Evolutionary conservation across 2,888 invertebrate genomes (phyloP), one percentile per base, ranked within the genome.

Genomic region (Disparrhopalites patrizii): DNA sequence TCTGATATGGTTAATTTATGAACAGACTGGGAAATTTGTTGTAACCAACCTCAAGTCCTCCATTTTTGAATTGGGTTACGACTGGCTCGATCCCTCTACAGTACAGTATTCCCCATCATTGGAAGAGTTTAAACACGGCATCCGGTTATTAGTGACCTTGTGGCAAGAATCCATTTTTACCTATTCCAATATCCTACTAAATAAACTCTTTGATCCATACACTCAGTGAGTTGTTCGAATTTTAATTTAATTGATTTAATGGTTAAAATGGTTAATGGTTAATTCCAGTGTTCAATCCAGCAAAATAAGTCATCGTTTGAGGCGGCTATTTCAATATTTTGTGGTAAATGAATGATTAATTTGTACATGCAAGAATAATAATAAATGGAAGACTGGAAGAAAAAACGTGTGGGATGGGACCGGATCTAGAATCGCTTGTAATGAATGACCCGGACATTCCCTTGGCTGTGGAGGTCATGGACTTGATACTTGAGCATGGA

Each of bases 361-460:
- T n/a, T n/a, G n/a, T n/a, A n/a, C n/a, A n/a, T n/a, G n/a, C n/a
- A n/a, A 88, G 89, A 66, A 93, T 93, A 0, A 85, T 88, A 20
- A 88, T 93, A 69, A 91, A 92, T 83, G 89, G 87, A 20, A 88
- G 90, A 76, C 85, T 86, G 76, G 89, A 91, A 73, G 87, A 89
- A 50, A 85, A 89, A 77, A 85, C 88, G 0, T 87, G 88, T 63
- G 89, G 89, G 1, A 82, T 83, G 30, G 85, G 91, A 0, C 91
- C 92, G 0, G 85, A 86, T 68, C 80, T 93, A 31, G 81, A 83
- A 47, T 86, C 85, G 74, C 83, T 91, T 60, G 81, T 93, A 77
- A 83, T 85, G 62, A 85, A 86, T 70, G 90, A 93, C 78, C 80
- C 81, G 57, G 75, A 81, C 25, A 80, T 89, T 77, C 76, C 83